Conservation (phyloP, 2,888 invertebrate species). For the Ectemnius lituratus region DNA sequence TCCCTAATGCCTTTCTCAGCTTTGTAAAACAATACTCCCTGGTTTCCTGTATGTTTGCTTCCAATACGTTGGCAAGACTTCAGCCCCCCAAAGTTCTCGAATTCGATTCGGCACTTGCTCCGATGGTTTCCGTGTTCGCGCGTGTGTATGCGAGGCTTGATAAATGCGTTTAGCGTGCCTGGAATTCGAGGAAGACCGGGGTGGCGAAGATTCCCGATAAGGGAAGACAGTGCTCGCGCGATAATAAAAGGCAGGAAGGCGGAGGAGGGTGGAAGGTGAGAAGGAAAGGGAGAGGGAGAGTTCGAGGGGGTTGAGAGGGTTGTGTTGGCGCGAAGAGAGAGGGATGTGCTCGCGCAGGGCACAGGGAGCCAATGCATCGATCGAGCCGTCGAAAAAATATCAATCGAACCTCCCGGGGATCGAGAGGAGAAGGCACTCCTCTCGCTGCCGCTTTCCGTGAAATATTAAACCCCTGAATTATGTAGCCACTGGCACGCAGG, state of each 20-base stretch:
- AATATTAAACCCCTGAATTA: slow-evolving; percentile 53
- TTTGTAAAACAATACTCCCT: too few species aligned
- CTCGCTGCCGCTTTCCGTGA: slow-evolving; percentile 3
- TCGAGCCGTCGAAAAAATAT: slow-evolving; percentile 41
- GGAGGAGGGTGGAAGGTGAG: not conserved
- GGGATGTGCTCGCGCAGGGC: not conserved
- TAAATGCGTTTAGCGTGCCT: slow-evolving; percentile 61
- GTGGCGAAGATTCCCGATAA: slow-evolving; percentile 31
- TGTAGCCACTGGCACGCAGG: slow-evolving; percentile 35
- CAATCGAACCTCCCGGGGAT: slow-evolving; percentile 45
- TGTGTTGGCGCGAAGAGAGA: slow-evolving; percentile 1
- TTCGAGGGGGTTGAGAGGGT: not conserved
- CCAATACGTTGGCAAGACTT: too few species aligned
- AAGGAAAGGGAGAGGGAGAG: not conserved
- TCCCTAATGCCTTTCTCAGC: too few species aligned
- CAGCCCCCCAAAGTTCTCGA: too few species aligned
- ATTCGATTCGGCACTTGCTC: too few species aligned
- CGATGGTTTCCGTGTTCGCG: slow-evolving; percentile 7
- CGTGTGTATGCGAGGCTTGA: slow-evolving; percentile 50
- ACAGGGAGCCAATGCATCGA: slow-evolving; percentile 15
- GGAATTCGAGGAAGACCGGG: slow-evolving; percentile 52
- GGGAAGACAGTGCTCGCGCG: slow-evolving; percentile 42
- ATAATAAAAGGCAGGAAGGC: slow-evolving; percentile 27
- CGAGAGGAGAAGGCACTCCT: not conserved
- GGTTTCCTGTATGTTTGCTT: too few species aligned